Evolutionary conservation across 2,797 vertebrate genomes (phyloP).

Genomic region (Craterocephalus amniculus): DNA sequence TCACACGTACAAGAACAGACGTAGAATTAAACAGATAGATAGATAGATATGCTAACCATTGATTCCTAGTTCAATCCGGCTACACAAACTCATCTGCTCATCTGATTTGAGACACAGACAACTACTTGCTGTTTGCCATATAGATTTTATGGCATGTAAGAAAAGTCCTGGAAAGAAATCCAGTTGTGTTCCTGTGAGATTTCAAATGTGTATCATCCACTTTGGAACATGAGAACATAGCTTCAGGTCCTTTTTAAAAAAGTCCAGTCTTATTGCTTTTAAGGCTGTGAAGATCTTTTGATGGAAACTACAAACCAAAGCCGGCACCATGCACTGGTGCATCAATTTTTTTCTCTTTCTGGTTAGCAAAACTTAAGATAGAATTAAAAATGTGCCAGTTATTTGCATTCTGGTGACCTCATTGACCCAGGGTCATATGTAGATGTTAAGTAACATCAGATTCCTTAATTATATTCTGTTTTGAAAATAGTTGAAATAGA

Average conservation of each 20-base stretch:
- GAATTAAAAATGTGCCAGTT: background rate
- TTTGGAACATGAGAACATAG: background rate
- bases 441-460: background rate
- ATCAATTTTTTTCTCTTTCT: background rate
- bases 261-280: no score
- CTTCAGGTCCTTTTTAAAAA: background rate
- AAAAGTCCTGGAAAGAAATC: background rate
- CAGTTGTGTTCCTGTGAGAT: background rate
- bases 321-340: background rate
- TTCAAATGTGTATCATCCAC: background rate
- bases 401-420: background rate
- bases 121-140: background rate
- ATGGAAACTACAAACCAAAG: background rate
- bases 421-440: background rate
- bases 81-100: background rate
- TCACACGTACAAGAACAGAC: background rate
- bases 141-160: background rate
- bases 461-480: background rate
- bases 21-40: background rate
- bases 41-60: no score
- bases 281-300: background rate
- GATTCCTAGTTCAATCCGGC: no score
- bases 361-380: background rate
- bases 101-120: background rate
- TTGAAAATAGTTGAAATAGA: background rate